Conservation (phyloP, 2,113 vertebrate genomes). For the Upupa epops region DNA sequence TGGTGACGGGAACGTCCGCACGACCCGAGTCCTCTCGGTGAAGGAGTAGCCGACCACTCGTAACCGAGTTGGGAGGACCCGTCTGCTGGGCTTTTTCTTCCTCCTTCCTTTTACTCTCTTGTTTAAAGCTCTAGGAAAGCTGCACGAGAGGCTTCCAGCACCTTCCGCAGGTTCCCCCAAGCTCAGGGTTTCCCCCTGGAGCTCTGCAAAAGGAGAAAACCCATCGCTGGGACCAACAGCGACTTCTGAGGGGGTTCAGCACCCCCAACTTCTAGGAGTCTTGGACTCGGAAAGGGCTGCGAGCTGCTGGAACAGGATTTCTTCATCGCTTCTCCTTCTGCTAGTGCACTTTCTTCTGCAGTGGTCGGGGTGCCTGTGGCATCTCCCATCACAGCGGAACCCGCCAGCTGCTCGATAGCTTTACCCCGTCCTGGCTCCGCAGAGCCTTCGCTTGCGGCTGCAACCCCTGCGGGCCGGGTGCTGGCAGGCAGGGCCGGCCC, state of each 20-base stretch:
- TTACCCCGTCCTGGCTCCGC: background rate
- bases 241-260: background rate
- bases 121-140: background rate
- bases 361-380: background rate
- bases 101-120: background rate
- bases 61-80: constrained; percentile 44
- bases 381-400: constrained; percentile 14
- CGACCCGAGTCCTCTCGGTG: background rate
- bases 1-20: background rate
- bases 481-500: background rate
- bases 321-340: background rate
- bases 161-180: background rate
- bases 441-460: background rate
- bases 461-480: background rate
- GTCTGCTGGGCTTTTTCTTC: background rate
- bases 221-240: background rate
- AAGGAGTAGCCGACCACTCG: constrained; percentile 47
- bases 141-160: background rate
- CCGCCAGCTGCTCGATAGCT: constrained; percentile 7
- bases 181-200: background rate
- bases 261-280: background rate
- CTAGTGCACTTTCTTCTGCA: constrained; percentile 51
- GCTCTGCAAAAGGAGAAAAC: background rate
- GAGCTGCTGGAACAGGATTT: background rate
- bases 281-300: background rate